Base-by-base conservation (phyloP, 2,888 invertebrate genomes). In the Villa cingulata region DNA sequence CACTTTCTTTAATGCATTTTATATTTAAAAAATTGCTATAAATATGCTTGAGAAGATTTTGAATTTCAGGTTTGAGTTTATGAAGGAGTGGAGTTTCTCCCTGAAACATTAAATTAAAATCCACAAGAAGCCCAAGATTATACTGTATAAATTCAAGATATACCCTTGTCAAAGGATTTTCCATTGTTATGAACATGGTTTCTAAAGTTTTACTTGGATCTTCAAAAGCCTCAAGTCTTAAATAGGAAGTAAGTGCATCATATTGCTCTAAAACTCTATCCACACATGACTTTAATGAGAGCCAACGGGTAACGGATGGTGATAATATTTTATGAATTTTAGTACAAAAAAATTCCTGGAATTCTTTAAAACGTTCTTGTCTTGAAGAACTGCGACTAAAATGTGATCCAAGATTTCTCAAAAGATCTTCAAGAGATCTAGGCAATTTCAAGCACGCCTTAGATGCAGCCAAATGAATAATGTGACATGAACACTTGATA, bases 71-170 rank as follows among this genome's bases (percentile, higher is more conserved):
- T 7, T 43, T 37, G 14, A 43, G 9, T 37, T 37, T 43, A 20
- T 43, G 16, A 2, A 43, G 16, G 4, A 43, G n/a, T 15, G 43
- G 20, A 6, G 37, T 20, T 43, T 43, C 43, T 3, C 18, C 10
- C 23, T 43, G 43, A 37, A 43, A 43, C 18, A 43, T 14, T 7
- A 23, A 37, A 19, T 43, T 43, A 23, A 43, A 37, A 6, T 43
- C 43, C 10, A 17, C 37, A 20, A 43, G 23, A 15, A 43, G 14
- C 7, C 43, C 43, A 15, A 37, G 23, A 10, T 6, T 16, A 17
- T 42, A 42, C 10, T 32, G 34, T 15, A 42, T 4, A 18, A 43
- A 37, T 27, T 43, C 20, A 4, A 43, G 17, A 37, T 43, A 43
- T 15, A 43, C 17, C 37, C 34, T 43, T 20, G 43, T 43, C 3